Evolutionary conservation across 2,797 vertebrate species (phyloP).

Genomic region (Cuculus canorus): DNA sequence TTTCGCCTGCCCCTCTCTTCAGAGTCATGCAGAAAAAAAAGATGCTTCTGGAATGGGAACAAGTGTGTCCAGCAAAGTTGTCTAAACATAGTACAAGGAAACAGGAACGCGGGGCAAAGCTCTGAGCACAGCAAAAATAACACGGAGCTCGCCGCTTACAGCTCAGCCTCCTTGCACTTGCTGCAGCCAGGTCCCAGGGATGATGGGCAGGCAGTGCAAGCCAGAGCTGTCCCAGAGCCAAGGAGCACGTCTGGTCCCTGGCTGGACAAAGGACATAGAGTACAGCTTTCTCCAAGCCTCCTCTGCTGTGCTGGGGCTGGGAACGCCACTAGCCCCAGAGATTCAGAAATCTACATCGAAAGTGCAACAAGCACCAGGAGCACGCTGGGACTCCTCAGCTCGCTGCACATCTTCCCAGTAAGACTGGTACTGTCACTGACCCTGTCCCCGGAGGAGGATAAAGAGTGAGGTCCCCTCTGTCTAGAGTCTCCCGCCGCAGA

Average conservation of each 20-base stretch:
- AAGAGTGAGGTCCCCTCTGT: not conserved
- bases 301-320: not conserved
- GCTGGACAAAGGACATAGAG: not conserved
- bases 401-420: not conserved
- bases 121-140: slow-evolving; percentile 28
- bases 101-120: not conserved
- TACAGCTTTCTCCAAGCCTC: not conserved
- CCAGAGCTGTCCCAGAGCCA: not conserved
- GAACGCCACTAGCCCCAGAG: not conserved
- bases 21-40: slow-evolving; percentile 19
- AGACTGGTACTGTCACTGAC: not conserved
- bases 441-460: not conserved
- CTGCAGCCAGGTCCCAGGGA: not conserved
- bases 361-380: not conserved
- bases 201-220: not conserved
- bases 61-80: slow-evolving; percentile 6
- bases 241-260: not conserved
- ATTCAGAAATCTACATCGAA: not conserved
- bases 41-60: slow-evolving; percentile 21
- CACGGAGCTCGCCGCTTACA: not conserved
- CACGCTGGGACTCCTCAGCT: accelerated
- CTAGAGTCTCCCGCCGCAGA: not conserved
- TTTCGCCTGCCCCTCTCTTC: not conserved
- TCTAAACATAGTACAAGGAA: slow-evolving; percentile 59
- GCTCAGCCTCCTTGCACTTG: not conserved